Evolutionary conservation across 2,888 invertebrate species (phyloP), one percentile per base, ranked within the genome.

Genomic region (Cheilosia urbana): DNA sequence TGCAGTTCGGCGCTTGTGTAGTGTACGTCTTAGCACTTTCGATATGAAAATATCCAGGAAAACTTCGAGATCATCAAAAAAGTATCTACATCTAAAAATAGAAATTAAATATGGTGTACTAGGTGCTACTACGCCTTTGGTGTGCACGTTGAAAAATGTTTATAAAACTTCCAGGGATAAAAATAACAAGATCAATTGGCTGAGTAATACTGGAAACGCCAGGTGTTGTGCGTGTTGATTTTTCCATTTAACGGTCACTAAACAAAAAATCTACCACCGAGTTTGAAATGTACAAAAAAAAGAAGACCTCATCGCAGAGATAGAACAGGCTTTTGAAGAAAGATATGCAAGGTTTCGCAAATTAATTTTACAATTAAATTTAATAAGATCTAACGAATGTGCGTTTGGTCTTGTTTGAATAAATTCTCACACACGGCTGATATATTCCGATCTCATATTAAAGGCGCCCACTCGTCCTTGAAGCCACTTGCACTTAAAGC

Each of bases 81-180:
- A 13, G 15, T 24, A 17, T n/a, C 15, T 24, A 24, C 37, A 24
- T 21, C 21, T 65, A 65, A 37, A 65, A 40, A 65, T 65, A 65
- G 65, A 49, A 47, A 7, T 34, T 15, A 49, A 40, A 37, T 37
- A 34, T 73, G 45, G 37, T 37, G 37, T 37, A 37, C 37, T 37
- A 37, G 55, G 55, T 60, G 27, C 40, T 45, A 19, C 2, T 49
- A 19, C 40, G 47, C 24, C 34, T 62, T n/a, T 55, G 62, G 53
- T 17, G 53, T 63, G n/a, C n/a, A 30, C 60, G n/a, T 40, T 75
- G 62, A 13, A 51, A 76, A 81, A 69, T 76, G 69, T 76, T 76
- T 76, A 81, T 37, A 65, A 68, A 63, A 66, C 27, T 58, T 58
- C 55, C 37, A 81, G 42, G 69, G 69, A 69, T 76, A 81, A 76